Conservation (phyloP, 37 sponge, comb jelly and placozoan genomes). For the Hexactinellida sp. region DNA sequence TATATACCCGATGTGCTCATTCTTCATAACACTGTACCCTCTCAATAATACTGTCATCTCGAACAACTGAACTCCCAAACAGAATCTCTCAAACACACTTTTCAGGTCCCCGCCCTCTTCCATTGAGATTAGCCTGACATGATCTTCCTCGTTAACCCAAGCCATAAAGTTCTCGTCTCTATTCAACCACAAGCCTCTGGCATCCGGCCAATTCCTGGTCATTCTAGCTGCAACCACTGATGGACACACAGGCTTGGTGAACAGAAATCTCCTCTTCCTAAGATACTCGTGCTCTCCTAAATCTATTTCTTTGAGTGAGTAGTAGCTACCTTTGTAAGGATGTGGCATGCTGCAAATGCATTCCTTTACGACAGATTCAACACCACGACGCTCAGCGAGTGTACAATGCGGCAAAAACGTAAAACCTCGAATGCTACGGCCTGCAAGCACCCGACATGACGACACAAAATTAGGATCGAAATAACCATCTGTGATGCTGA, state of each 20-base stretch:
- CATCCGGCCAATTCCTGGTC: conserved; percentile 60
- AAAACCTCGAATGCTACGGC: conserved; percentile 43
- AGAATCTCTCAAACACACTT: conserved; percentile 49
- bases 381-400: conserved; percentile 43
- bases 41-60: conserved; percentile 36
- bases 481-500: conserved; percentile 24
- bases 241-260: conserved; percentile 34
- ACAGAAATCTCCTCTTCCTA: conserved; percentile 49
- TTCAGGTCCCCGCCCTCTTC: conserved; percentile 60
- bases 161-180: conserved; percentile 48
- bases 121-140: conserved; percentile 67
- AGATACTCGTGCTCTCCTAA: conserved; percentile 47
- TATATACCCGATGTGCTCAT: conserved; percentile 67
- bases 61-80: conserved; percentile 33
- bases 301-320: conserved; percentile 46
- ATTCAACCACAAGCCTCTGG: conserved; percentile 56
- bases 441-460: conserved; percentile 48
- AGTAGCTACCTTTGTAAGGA: conserved; percentile 44
- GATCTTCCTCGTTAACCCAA: conserved; percentile 88
- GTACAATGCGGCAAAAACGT: conserved; percentile 39
- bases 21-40: conserved; percentile 50
- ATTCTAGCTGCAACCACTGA: conserved; percentile 35
- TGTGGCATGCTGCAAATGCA: conserved; percentile 31
- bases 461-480: conserved; percentile 40
- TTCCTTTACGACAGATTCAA: conserved; percentile 31